A percentile compares a stretch with the other conserved stretches of the same genome.
These are phyloP conservation scores for Gavia stellata DNA, from an alignment of 2,113 vertebrate species.

Conservation along the genomic window DNA sequence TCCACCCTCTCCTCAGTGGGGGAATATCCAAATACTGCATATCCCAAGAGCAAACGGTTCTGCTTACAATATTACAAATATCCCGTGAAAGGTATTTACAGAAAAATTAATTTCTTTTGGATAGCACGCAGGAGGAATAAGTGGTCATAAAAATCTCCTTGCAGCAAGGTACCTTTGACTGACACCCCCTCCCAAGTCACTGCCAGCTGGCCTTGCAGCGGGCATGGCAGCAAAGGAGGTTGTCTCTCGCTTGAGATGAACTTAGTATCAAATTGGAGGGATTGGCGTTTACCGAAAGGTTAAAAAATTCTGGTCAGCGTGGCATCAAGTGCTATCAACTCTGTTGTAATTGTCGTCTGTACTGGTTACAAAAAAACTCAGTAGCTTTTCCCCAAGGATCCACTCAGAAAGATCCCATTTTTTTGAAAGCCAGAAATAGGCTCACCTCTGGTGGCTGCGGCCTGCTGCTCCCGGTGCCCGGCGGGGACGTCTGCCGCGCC, in stretches of 20 bases:
- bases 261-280: background rate
- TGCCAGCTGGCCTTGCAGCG: background rate
- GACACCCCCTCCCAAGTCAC: background rate
- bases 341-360: background rate
- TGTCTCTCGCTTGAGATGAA: background rate
- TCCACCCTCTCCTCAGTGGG: background rate
- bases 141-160: rapidly evolving
- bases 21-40: rapidly evolving
- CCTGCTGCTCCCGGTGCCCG: rapidly evolving
- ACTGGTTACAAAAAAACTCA: background rate
- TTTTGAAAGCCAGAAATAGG: background rate
- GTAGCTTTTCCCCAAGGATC: background rate
- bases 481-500: rapidly evolving
- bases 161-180: background rate
- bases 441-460: rapidly evolving
- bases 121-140: rapidly evolving
- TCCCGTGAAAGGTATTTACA: background rate
- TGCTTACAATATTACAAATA: background rate
- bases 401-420: background rate
- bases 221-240: background rate
- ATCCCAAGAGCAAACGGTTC: background rate
- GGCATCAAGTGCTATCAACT: background rate
- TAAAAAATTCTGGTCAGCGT: background rate
- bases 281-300: background rate
- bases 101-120: background rate